phyloP scores from a whole-genome alignment of 2,113 vertebrate genomes.

The Leucopternis melanops region DNA sequence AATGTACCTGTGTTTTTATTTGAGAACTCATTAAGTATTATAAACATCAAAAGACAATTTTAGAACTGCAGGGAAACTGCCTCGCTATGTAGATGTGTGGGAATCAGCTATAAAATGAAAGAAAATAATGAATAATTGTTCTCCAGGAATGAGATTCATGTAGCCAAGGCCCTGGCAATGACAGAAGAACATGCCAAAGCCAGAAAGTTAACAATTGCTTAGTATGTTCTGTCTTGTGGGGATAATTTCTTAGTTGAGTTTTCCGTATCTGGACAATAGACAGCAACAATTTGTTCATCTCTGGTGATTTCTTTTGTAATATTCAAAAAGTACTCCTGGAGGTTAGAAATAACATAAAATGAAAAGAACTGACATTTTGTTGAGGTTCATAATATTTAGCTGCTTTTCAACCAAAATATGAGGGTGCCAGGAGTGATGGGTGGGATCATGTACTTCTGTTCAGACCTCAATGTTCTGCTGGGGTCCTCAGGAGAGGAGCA shows the following conservation, averaged over 20 bases:
- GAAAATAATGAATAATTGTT: neutral
- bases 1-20: constrained; percentile 39
- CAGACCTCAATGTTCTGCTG: neutral
- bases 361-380: constrained; percentile 12
- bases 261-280: neutral
- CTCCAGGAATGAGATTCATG: neutral
- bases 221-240: neutral
- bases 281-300: neutral
- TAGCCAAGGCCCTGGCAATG: neutral
- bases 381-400: neutral
- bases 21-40: constrained; percentile 18
- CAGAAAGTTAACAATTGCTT: neutral
- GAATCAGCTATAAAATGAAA: constrained; percentile 5
- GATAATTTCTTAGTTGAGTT: neutral
- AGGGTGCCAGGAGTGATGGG: neutral
- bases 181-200: neutral
- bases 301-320: constrained; percentile 28
- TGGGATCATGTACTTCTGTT: neutral
- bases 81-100: neutral
- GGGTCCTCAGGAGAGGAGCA: neutral
- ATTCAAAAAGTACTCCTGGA: neutral
- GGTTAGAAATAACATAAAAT: constrained; percentile 45
- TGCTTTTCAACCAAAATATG: neutral
- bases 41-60: neutral
- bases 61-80: neutral